phyloP scores from a whole-genome alignment of 2,888 invertebrate genomes.

The Elysia crispata region DNA sequence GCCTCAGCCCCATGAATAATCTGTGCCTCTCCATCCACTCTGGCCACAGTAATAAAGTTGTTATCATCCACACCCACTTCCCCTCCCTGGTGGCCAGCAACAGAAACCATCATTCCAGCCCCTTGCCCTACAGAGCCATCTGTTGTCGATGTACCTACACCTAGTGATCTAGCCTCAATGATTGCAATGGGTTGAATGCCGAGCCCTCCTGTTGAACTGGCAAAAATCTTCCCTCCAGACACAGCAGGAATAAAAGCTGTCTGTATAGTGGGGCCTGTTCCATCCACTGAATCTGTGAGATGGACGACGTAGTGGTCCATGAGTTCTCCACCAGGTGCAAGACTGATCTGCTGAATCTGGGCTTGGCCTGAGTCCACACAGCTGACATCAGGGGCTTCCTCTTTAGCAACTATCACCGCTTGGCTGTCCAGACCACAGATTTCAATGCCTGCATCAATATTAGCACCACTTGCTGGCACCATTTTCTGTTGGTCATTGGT shows the following conservation, averaged over 20 bases:
- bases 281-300: slow-evolving; percentile 58
- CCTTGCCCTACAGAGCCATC: slow-evolving; percentile 26
- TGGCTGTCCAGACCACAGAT: too few relatives aligned
- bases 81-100: background rate
- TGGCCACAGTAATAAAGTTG: background rate
- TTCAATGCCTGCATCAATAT: background rate
- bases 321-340: slow-evolving; percentile 45
- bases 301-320: slow-evolving; percentile 66
- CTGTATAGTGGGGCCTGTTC: slow-evolving; percentile 60
- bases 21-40: background rate
- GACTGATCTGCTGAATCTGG: slow-evolving; percentile 42
- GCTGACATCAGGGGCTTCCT: background rate
- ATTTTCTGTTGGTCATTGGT: background rate
- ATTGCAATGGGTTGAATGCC: slow-evolving; percentile 67
- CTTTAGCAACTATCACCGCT: background rate
- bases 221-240: slow-evolving; percentile 49
- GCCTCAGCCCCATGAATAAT: slow-evolving; percentile 24
- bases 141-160: slow-evolving; percentile 55
- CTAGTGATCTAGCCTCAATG: slow-evolving; percentile 65
- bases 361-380: background rate
- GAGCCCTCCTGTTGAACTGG: slow-evolving; percentile 47
- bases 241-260: slow-evolving; percentile 63
- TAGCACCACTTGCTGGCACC: background rate
- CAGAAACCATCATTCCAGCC: slow-evolving; percentile 29
- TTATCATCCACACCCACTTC: slow-evolving; percentile 4